Conservation (phyloP, 2,113 vertebrate species). For the Crotalus helleri region DNA sequence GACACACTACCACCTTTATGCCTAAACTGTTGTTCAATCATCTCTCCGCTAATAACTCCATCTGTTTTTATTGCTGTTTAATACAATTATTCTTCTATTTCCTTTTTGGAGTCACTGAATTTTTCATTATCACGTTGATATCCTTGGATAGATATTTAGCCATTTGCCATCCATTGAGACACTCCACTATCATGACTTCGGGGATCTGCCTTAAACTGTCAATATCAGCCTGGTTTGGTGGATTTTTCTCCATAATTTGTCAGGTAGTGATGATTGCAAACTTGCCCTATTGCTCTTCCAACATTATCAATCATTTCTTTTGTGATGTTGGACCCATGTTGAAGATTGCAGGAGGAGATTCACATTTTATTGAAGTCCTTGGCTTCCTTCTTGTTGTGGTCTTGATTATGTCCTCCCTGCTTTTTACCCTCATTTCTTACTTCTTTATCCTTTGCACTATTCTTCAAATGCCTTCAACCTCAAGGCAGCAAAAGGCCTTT, state of each 20-base stretch:
- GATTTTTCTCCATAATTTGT: slow-evolving; percentile 30
- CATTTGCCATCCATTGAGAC: slow-evolving; percentile 50
- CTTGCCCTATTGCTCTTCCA: slow-evolving; percentile 35
- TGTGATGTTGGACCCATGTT: slow-evolving; percentile 58
- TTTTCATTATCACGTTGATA: background rate
- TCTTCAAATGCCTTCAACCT: slow-evolving; percentile 9
- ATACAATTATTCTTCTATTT: slow-evolving; percentile 26
- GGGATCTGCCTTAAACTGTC: slow-evolving; percentile 3
- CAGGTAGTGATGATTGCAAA: slow-evolving; percentile 8
- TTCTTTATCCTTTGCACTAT: slow-evolving; percentile 20
- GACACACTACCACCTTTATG: background rate
- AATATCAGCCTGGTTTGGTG: slow-evolving; percentile 7
- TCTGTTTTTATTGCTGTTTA: background rate
- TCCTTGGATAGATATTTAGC: slow-evolving; percentile 26
- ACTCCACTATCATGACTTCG: slow-evolving; percentile 33
- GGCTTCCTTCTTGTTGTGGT: background rate
- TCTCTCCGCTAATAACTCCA: background rate
- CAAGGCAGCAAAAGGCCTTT: slow-evolving; percentile 22
- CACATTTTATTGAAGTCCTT: background rate
- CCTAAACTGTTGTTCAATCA: background rate
- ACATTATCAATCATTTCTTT: slow-evolving; percentile 57
- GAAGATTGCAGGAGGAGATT: background rate
- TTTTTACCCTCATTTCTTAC: slow-evolving; percentile 46
- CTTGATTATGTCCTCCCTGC: background rate
- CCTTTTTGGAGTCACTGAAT: slow-evolving; percentile 47